Evolutionary conservation across 2,888 invertebrate species (phyloP).

Genomic region (Alentia gelatinosa): DNA sequence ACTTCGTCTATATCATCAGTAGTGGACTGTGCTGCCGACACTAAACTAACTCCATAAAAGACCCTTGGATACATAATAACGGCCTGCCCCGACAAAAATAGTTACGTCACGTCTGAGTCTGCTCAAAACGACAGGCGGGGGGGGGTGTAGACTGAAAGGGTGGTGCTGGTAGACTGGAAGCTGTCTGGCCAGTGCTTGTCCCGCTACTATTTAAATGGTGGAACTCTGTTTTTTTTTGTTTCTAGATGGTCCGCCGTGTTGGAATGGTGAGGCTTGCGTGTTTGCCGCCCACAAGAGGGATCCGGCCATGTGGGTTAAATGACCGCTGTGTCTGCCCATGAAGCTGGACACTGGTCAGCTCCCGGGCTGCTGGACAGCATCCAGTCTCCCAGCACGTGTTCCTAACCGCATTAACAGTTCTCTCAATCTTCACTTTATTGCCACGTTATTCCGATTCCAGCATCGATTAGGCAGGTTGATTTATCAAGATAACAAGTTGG

Average conservation of each 20-base stretch:
- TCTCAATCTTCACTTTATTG: slow-evolving; percentile 14
- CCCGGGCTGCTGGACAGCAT: slow-evolving; percentile 2
- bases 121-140: neutral
- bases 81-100: neutral
- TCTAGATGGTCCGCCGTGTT: neutral
- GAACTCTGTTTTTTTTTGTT: neutral
- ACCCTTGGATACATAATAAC: neutral
- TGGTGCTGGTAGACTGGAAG: neutral
- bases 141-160: neutral
- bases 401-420: neutral
- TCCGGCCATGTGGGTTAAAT: neutral
- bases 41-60: neutral
- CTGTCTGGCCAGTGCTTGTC: slow-evolving; percentile 31
- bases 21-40: neutral
- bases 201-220: neutral
- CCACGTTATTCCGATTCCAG: neutral
- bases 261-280: neutral
- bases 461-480: slow-evolving; percentile 5
- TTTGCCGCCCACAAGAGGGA: neutral
- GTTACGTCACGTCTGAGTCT: slow-evolving; percentile 36
- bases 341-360: neutral
- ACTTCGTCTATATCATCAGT: neutral
- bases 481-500: neutral
- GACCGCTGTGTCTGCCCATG: neutral
- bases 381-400: neutral